Conservation (phyloP, 2,888 invertebrate genomes). For the Tolmerus cingulatus region DNA sequence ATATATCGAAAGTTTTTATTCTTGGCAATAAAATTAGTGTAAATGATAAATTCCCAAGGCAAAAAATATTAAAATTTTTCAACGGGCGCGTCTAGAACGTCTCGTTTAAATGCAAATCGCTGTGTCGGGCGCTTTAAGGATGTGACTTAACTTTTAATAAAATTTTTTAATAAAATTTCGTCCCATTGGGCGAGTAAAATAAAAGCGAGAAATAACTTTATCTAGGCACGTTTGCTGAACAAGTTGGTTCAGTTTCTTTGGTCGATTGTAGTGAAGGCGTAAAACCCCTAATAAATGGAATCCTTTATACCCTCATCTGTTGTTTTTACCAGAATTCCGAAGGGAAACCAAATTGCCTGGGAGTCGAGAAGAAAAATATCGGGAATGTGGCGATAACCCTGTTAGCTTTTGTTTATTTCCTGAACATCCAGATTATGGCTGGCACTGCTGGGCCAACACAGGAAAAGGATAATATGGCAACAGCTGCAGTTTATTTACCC, state of each 20-base stretch:
- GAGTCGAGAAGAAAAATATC: not conserved
- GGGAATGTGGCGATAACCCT: not conserved
- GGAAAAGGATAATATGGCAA: not conserved
- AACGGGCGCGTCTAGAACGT: not conserved
- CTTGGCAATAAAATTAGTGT: not conserved
- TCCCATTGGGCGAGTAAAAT: not conserved
- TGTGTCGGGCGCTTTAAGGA: not conserved
- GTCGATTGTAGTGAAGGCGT: not conserved
- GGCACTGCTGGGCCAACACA: not conserved
- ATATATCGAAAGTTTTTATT: not conserved
- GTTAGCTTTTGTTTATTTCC: not conserved
- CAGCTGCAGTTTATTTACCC: conserved; percentile 20
- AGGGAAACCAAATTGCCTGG: not conserved
- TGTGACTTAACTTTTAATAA: not conserved
- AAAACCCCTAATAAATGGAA: not conserved
- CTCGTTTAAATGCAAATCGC: not conserved
- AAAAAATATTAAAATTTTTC: not conserved
- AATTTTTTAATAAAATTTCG: not conserved
- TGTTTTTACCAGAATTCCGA: not conserved
- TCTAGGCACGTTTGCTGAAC: not conserved
- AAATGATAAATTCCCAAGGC: not conserved
- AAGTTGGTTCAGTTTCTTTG: not conserved
- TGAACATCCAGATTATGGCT: not conserved
- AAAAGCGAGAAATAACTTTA: not conserved
- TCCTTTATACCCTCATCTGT: not conserved